phyloP scores from a whole-genome alignment of 1,140 invertebrate species.

The Cheumatopsyche charites region DNA sequence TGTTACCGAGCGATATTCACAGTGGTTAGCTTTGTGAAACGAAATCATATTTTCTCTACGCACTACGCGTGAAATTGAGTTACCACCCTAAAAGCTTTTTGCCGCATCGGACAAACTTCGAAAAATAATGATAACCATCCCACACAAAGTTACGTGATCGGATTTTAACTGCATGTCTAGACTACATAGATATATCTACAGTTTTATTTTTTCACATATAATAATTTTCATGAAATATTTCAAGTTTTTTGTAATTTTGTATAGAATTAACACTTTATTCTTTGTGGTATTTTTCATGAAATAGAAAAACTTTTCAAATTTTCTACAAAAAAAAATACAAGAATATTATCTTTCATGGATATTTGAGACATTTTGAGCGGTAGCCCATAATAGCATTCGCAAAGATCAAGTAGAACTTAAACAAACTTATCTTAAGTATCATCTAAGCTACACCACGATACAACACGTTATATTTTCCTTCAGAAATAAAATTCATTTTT shows the following conservation, averaged over 20 bases:
- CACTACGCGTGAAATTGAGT: constrained; percentile 48
- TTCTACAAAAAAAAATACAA: too few relatives aligned
- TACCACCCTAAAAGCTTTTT: constrained; percentile 45
- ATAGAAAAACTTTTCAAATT: too few relatives aligned
- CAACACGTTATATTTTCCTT: background rate
- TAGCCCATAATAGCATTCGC: background rate
- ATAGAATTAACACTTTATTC: too few relatives aligned
- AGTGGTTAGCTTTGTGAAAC: constrained; percentile 41
- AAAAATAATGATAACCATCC: constrained; percentile 38
- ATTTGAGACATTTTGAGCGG: constrained; percentile 4
- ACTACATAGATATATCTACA: too few relatives aligned
- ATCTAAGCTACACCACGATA: constrained; percentile 29
- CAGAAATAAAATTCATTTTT: background rate
- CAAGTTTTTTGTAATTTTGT: too few relatives aligned
- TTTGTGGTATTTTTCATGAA: too few relatives aligned
- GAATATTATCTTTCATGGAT: background rate
- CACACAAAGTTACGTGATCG: background rate
- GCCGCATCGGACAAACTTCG: constrained; percentile 37
- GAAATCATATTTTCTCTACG: constrained; percentile 46
- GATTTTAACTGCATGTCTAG: too few relatives aligned
- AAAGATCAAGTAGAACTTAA: constrained; percentile 30
- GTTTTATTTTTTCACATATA: too few relatives aligned
- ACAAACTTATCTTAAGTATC: constrained; percentile 31
- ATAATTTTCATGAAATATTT: too few relatives aligned
- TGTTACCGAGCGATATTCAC: constrained; percentile 12